A percentile compares a stretch with the other conserved stretches of the same genome.
Evolutionary conservation across 2,888 invertebrate genomes (phyloP).

Genomic region (Apamea epomidion): DNA sequence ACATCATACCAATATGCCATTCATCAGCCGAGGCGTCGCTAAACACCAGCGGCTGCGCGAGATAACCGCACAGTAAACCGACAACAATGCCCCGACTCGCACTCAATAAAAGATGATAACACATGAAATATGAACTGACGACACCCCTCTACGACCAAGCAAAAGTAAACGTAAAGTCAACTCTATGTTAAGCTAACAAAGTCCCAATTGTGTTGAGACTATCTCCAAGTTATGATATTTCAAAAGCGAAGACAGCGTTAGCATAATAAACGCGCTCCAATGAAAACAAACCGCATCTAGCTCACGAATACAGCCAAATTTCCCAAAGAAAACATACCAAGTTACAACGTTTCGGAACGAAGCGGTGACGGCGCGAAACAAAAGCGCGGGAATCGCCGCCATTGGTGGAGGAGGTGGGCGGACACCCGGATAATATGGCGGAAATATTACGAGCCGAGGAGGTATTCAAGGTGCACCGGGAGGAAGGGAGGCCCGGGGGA

Average conservation of each 20-base stretch:
- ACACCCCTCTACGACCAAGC: conserved; percentile 80
- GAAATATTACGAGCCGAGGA: conserved; percentile 88
- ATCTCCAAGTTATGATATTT: conserved; percentile 76
- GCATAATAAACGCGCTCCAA: conserved; percentile 85
- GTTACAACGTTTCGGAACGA: conserved; percentile 89
- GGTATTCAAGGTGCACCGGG: conserved; percentile 87
- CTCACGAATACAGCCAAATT: conserved; percentile 87
- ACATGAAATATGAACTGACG: conserved; percentile 90
- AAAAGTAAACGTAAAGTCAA: conserved; percentile 61
- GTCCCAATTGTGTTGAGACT: conserved; percentile 53
- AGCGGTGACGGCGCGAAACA: conserved; percentile 85
- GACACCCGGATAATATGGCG: conserved; percentile 89
- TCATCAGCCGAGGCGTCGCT: conserved; percentile 86
- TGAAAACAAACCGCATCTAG: conserved; percentile 88
- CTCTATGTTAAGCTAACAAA: conserved; percentile 63
- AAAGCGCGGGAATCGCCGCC: conserved; percentile 89
- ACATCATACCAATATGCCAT: conserved; percentile 83
- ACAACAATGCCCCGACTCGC: conserved; percentile 89
- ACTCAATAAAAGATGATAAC: conserved; percentile 91
- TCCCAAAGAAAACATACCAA: conserved; percentile 85
- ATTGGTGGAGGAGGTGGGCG: conserved; percentile 90
- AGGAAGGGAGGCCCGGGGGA: conserved; percentile 74
- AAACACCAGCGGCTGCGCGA: conserved; percentile 86
- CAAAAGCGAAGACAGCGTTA: conserved; percentile 68
- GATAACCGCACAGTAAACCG: conserved; percentile 89